Base-by-base conservation (phyloP, 2,888 invertebrate species). In the Aquatica leii region DNA sequence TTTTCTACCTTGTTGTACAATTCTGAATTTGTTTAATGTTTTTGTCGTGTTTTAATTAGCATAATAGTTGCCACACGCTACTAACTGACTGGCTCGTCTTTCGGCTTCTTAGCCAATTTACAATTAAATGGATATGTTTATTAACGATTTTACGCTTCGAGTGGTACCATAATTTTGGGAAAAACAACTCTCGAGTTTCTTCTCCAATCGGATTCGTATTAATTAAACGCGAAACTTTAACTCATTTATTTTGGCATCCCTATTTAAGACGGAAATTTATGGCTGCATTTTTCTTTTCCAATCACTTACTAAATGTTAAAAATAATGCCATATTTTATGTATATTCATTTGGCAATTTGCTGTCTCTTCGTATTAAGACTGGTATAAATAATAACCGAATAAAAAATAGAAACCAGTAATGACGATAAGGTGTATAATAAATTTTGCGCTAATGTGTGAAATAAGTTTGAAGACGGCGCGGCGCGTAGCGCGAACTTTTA, bases 1-100 rank as follows among this genome's bases (percentile, higher is more conserved):
- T 62, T 52, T 64, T 51, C 54, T 58, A 53, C 9, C 60, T 40
- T 64, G 63, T 61, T 55, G 52, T 65, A 65, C 62, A 65, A 57
- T 57, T 59, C 21, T 20, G 40, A 56, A 57, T 63, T 63, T 60
- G 57, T 62, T 57, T 35, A 53, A 37, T 59, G 49, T 51, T 60
- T 60, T 60, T 43, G 21, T 37, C 18, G 12, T 43, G 55, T 49
- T 43, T 57, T 61, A 60, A 66, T 66, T 62, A 66, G 49, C 62
- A 59, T 65, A 65, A 58, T 66, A 59, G 54, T 59, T 59, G 40
- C 37, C 46, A 43, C 59, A 59, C 59, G 52, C 58, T 63, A 58
- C 58, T 49, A 41, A 57, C 51, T 12, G 41, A 20, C 9, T 52
- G 24, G n/a, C 46, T 52, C 20, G 24, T 41, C 50, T 50, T 59